These are phyloP conservation scores for Onychostruthus taczanowskii DNA, from an alignment of 2,113 vertebrate species.

Conservation along the genomic window DNA sequence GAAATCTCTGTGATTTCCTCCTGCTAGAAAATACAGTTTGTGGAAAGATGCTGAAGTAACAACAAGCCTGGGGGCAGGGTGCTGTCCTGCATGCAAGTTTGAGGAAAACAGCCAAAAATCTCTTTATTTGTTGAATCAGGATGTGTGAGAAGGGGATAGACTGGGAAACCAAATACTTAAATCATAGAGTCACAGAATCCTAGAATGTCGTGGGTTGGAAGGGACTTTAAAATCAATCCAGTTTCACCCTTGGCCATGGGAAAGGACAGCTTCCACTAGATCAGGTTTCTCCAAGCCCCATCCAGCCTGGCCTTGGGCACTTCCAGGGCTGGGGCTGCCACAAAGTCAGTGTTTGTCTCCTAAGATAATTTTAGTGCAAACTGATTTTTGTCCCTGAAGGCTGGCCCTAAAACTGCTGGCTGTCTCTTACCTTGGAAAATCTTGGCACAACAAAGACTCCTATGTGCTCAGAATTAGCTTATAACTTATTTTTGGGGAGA, in stretches of 20 bases:
- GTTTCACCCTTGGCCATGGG: no score
- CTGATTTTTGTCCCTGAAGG: background rate
- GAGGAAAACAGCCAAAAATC: background rate
- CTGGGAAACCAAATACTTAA: background rate
- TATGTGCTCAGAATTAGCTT: background rate
- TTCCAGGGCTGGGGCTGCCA: background rate
- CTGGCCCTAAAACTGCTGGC: background rate
- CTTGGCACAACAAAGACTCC: background rate
- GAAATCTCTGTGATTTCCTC: constrained; percentile 48
- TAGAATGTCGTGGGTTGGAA: background rate
- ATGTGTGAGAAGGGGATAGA: background rate
- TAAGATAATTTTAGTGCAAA: background rate
- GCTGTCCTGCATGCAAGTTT: constrained; percentile 40
- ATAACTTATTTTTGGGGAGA: background rate
- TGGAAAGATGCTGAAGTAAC: constrained; percentile 53
- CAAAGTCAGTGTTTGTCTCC: background rate
- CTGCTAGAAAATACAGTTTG: constrained; percentile 52
- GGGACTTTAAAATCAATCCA: background rate
- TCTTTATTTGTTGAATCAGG: background rate
- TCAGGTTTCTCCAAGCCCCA: background rate
- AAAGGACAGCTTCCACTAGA: background rate
- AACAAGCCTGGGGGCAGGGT: constrained; percentile 30
- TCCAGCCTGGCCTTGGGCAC: no score
- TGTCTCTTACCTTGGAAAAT: background rate
- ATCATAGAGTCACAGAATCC: background rate